Conservation (phyloP, 1,140 invertebrate species). For the Zaprionus ornatus region DNA sequence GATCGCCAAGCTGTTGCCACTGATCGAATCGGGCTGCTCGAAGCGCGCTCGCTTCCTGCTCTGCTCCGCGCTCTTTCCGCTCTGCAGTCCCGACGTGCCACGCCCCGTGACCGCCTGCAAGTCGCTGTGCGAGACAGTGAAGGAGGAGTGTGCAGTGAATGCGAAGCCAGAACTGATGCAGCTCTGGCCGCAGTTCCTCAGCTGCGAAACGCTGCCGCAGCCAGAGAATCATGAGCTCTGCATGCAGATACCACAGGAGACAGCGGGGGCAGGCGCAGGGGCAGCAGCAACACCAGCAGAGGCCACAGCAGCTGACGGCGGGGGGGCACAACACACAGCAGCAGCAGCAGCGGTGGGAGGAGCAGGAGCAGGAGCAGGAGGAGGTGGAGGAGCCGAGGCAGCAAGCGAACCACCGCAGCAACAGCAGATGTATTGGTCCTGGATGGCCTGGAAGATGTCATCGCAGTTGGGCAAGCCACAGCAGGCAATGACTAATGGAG, state of each 20-base stretch:
- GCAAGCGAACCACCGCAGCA: conserved; percentile 33
- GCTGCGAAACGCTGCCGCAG: conserved; percentile 88
- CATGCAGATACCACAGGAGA: conserved; percentile 84
- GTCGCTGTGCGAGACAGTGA: conserved; percentile 92
- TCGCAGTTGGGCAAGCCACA: conserved; percentile 49
- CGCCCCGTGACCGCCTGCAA: conserved; percentile 94
- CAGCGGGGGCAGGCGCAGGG: background rate
- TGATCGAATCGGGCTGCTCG: conserved; percentile 91
- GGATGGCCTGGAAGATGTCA: conserved; percentile 64
- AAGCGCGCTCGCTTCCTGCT: conserved; percentile 93
- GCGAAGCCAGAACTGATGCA: conserved; percentile 87
- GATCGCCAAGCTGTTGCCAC: conserved; percentile 87
- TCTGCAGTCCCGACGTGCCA: conserved; percentile 94
- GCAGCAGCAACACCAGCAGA: background rate
- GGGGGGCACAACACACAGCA: background rate
- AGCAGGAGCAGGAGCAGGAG: background rate
- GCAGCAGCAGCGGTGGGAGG: background rate
- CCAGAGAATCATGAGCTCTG: conserved; percentile 85
- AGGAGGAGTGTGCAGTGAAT: conserved; percentile 87
- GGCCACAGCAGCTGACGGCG: background rate
- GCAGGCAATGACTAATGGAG: background rate
- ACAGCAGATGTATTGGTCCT: conserved; percentile 67
- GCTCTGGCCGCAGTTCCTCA: conserved; percentile 91
- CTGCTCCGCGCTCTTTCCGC: conserved; percentile 95
- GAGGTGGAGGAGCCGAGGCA: background rate